Evolutionary conservation across 2,888 invertebrate genomes (phyloP).

Genomic region (Leptogaster cylindrica): DNA sequence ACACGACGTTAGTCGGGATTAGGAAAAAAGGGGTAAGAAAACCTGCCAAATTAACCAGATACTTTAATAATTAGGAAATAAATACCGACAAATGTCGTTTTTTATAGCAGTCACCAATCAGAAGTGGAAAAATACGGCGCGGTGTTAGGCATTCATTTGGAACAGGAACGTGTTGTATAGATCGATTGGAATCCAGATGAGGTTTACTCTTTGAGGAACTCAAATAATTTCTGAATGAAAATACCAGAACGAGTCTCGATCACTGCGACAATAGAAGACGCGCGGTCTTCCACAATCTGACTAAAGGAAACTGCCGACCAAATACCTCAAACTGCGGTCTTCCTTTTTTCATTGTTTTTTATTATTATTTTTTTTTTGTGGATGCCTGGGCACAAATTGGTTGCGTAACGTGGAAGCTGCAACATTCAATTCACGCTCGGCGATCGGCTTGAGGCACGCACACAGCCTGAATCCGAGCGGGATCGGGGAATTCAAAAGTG

Average conservation of each 20-base stretch:
- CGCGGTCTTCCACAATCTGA: constrained; percentile 1
- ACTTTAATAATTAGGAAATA: constrained; percentile 30
- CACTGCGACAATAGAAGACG: constrained; percentile 21
- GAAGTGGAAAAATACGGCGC: constrained; percentile 9
- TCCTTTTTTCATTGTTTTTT: constrained; percentile 2
- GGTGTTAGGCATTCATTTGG: constrained; percentile 17
- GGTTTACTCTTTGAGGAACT: constrained; percentile 12
- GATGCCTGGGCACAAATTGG: constrained; percentile 18
- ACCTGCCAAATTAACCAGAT: constrained; percentile 24
- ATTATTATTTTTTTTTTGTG: background rate
- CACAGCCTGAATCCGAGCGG: background rate
- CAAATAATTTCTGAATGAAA: constrained; percentile 29
- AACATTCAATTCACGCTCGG: constrained; percentile 33
- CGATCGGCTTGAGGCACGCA: constrained; percentile 10
- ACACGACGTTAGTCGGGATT: constrained; percentile 1
- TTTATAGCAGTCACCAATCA: constrained; percentile 26
- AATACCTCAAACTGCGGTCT: constrained; percentile 22
- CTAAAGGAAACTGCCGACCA: constrained; percentile 26
- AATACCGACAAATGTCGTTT: constrained; percentile 26
- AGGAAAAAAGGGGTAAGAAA: background rate
- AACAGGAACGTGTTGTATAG: constrained; percentile 4
- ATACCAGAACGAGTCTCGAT: constrained; percentile 1
- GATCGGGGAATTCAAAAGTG: background rate
- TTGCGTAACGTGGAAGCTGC: constrained; percentile 27
- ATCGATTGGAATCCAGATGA: constrained; percentile 10